phyloP scores from a whole-genome alignment of 2,888 invertebrate species.

The Hirudinaria manillensis region DNA sequence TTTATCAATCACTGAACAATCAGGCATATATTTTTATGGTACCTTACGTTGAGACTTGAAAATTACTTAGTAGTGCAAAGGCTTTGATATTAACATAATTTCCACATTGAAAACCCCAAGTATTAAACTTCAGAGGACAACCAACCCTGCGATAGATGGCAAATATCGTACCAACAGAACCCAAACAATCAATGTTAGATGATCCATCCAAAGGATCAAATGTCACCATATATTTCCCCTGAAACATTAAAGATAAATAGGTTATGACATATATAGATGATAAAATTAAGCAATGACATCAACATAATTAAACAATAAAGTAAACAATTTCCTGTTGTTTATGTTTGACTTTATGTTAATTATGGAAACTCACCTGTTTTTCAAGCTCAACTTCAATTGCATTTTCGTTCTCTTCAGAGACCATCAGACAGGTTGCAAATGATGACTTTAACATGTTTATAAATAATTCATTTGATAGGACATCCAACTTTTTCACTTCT shows the following conservation, averaged over 20 bases:
- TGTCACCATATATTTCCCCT: conserved; percentile 91
- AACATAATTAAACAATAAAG: neutral
- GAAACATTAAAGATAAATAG: neutral
- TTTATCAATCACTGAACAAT: neutral
- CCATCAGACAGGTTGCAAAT: conserved; percentile 80
- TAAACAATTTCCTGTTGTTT: neutral
- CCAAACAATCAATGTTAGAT: conserved; percentile 95
- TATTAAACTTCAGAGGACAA: neutral
- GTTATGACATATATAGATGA: conserved; percentile 64
- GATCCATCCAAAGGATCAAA: conserved; percentile 98
- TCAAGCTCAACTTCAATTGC: conserved; percentile 83
- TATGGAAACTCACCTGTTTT: conserved; percentile 58
- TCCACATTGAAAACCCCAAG: too few species aligned
- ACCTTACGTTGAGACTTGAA: neutral
- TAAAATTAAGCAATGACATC: conserved; percentile 64
- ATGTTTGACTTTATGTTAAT: neutral
- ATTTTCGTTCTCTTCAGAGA: conserved; percentile 89
- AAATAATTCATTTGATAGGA: conserved; percentile 89
- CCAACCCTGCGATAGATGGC: conserved; percentile 69
- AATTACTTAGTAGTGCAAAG: neutral
- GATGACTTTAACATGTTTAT: conserved; percentile 93
- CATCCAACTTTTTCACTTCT: conserved; percentile 78
- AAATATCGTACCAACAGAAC: conserved; percentile 90
- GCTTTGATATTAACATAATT: too few species aligned
- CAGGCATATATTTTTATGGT: neutral